A percentile compares a stretch with the other conserved stretches of the same genome.
Conservation (phyloP, 2,888 invertebrate genomes). For the Taenaris catops region DNA sequence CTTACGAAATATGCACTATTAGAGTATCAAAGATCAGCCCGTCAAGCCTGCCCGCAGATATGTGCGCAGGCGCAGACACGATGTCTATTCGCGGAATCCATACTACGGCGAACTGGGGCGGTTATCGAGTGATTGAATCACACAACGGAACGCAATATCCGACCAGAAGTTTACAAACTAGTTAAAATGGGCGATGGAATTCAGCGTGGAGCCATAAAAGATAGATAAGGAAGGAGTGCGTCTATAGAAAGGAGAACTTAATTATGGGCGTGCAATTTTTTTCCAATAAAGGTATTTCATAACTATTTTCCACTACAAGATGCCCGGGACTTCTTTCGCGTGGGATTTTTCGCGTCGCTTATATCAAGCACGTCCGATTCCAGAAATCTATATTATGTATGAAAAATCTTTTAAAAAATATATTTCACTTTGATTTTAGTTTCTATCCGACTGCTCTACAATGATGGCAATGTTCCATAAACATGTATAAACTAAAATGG, state of each 20-base stretch:
- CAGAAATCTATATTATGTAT: too few species aligned
- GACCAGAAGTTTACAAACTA: slow-evolving; percentile 32
- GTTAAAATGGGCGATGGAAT: slow-evolving; percentile 26
- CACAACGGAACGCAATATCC: slow-evolving; percentile 44
- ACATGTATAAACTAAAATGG: too few species aligned
- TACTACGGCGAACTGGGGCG: slow-evolving; percentile 40
- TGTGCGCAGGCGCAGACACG: slow-evolving; percentile 15
- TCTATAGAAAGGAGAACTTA: slow-evolving; percentile 11
- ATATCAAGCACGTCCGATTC: too few species aligned
- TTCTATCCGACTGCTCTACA: too few species aligned
- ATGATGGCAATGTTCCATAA: too few species aligned
- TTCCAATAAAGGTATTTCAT: background rate
- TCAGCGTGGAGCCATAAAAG: slow-evolving; percentile 18
- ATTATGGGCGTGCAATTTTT: slow-evolving; percentile 5
- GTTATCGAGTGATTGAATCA: slow-evolving; percentile 54
- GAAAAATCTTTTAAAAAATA: too few species aligned
- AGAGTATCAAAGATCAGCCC: too few species aligned
- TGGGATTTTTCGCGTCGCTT: too few species aligned
- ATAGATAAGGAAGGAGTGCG: slow-evolving; percentile 19
- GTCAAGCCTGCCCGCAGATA: slow-evolving; percentile 1
- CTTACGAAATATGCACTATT: too few species aligned
- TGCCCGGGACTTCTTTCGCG: too few species aligned
- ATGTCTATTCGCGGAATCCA: slow-evolving; percentile 42
- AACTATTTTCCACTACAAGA: background rate
- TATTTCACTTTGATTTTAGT: too few species aligned